Conservation (phyloP, 2,888 invertebrate species). For the Stenoptilia bipunctidactyla region DNA sequence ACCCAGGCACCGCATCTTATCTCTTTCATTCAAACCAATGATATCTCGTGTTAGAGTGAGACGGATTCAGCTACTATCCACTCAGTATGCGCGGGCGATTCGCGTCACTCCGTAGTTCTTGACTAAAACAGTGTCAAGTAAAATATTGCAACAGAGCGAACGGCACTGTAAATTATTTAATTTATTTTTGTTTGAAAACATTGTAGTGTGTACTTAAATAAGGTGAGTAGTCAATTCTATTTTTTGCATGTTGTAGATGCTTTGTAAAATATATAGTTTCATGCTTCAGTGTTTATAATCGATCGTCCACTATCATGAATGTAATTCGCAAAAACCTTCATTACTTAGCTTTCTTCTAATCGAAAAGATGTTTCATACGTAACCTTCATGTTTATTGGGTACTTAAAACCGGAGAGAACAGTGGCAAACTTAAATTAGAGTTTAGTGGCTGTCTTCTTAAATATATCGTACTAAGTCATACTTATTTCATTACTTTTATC, state of each 20-base stretch:
- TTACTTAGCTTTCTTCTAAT: no score
- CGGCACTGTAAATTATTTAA: conserved; percentile 20
- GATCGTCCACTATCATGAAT: no score
- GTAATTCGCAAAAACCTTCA: no score
- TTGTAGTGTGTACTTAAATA: conserved; percentile 6
- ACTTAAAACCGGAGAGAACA: no score
- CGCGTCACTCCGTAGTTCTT: conserved; percentile 28
- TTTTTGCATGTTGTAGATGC: conserved; percentile 15
- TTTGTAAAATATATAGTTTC: no score
- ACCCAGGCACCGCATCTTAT: conserved; percentile 10
- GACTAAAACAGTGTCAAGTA: conserved; percentile 23
- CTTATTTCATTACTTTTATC: no score
- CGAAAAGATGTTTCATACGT: no score
- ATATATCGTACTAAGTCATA: no score
- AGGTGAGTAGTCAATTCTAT: conserved; percentile 9
- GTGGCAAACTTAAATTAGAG: no score
- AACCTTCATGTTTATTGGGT: no score
- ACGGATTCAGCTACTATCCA: conserved; percentile 6
- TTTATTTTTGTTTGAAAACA: conserved; percentile 6
- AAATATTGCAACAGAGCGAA: conserved; percentile 19
- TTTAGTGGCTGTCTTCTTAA: no score
- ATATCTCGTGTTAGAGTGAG: conserved; percentile 10
- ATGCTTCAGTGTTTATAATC: no score
- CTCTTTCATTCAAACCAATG: conserved; percentile 17
- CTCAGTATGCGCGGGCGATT: conserved; percentile 28